phyloP scores from a whole-genome alignment of 2,797 vertebrate species.

The Pelobates cultripes region DNA sequence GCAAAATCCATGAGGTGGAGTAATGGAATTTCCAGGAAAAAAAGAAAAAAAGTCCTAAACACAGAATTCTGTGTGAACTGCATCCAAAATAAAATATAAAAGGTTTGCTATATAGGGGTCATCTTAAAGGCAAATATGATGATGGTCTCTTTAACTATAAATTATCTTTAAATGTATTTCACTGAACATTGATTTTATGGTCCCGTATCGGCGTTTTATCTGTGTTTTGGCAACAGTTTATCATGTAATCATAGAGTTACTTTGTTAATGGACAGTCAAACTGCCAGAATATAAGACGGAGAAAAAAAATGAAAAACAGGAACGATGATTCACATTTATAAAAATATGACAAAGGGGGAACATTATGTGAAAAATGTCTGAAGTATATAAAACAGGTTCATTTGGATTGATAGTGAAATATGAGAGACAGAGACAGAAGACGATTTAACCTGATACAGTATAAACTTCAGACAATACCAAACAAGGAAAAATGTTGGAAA shows the following conservation, averaged over 20 bases:
- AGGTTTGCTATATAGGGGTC: not conserved
- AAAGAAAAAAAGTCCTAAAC: not conserved
- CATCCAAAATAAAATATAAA: not conserved
- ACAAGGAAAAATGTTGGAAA: not conserved
- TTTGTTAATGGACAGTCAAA: not conserved
- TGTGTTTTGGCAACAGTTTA: not conserved
- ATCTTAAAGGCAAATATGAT: not conserved
- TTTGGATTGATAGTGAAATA: not conserved
- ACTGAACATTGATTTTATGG: not conserved
- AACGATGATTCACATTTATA: not conserved
- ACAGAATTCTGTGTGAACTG: not conserved
- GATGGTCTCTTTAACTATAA: not conserved
- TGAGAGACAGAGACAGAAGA: not conserved
- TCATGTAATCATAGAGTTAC: not conserved
- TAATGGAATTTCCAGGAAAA: not conserved
- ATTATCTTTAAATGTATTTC: not conserved
- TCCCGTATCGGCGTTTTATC: not conserved
- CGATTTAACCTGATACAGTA: not conserved
- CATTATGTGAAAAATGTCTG: not conserved
- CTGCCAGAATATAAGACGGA: not conserved
- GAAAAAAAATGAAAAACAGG: not conserved
- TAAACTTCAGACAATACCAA: not conserved
- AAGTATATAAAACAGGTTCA: not conserved
- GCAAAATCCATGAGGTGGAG: not conserved
- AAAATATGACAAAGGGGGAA: not conserved